Base-by-base conservation (phyloP, 2,888 invertebrate genomes). In the Volucella inflata region DNA sequence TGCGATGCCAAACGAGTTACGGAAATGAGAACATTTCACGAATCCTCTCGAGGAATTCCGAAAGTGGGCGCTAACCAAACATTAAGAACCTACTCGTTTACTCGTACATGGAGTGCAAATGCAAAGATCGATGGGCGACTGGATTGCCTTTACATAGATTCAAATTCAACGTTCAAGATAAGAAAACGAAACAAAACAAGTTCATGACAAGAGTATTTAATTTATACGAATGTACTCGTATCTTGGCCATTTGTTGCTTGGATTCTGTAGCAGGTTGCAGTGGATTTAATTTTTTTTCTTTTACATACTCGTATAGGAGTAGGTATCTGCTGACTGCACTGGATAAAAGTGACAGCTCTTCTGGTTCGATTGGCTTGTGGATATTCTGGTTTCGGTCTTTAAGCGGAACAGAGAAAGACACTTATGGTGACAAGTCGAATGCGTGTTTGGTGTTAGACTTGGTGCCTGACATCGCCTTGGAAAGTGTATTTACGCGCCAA, bases 391-490 rank as follows among this genome's bases (percentile, higher is more conserved):
- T 68, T 62, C 57, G 30, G 38, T 68, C 6, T 36, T 30, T 14
- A n/a, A 51, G 12, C 12, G 16, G 51, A 51, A n/a, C 53, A 70
- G 81, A 21, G 72, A 78, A 72, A 60, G 67, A 55, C 71, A 50
- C 60, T 50, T 36, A 64, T 68, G 71, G 71, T 53, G 65, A 78
- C 71, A 62, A 57, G 65, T 77, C 65, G 59, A 71, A 77, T 76
- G 70, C 71, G 71, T 67, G 71, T 55, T 65, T 30, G 62, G 30
- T 30, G 30, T 30, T 30, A 30, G 30, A 30, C 30, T 30, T 30
- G 30, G 30, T 30, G 6, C 30, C 4, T 30, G 30, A 30, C 21
- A 42, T 81, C 51, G 70, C 81, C 76, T 77, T 81, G 70, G 71
- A 65, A 51, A 70, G 65, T 70, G 48, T 76, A 42, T 64, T 46